Percentiles rank a stretch among this genome's conserved stretches.
These are phyloP conservation scores for Agrotis segetum DNA, from an alignment of 2,888 invertebrate genomes.

Conservation along the genomic window DNA sequence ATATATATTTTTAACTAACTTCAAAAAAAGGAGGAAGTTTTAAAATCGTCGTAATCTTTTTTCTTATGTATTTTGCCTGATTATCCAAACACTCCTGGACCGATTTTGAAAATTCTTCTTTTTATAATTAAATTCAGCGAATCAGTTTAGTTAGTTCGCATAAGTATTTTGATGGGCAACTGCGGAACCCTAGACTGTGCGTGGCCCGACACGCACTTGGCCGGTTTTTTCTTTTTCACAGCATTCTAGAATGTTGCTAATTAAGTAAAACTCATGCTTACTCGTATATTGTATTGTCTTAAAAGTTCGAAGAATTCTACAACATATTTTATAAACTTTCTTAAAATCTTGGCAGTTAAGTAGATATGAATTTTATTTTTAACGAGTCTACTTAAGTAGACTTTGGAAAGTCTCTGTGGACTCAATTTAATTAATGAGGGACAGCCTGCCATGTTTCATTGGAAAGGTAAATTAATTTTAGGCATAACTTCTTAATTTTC, in stretches of 20 bases:
- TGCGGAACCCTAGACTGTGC: no score
- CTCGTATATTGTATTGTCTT: conserved; percentile 3
- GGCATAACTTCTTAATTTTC: conserved; percentile 13
- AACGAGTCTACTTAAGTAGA: conserved; percentile 25
- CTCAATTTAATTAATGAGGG: conserved; percentile 39
- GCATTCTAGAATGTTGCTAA: conserved; percentile 3
- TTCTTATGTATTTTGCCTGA: no score
- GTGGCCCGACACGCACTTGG: no score
- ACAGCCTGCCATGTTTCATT: conserved; percentile 16
- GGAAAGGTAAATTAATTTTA: conserved; percentile 32
- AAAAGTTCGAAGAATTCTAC: conserved; percentile 3
- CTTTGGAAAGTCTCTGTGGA: conserved; percentile 22
- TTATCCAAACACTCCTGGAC: no score
- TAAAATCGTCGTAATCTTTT: no score
- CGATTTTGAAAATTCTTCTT: no score
- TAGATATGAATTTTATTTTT: conserved; percentile 16
- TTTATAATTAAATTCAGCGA: no score
- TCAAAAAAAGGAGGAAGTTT: no score
- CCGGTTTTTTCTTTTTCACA: not conserved
- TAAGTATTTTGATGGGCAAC: no score
- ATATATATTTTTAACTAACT: no score
- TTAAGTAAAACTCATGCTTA: not conserved
- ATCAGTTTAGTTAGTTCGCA: no score
- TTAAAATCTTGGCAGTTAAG: not conserved
- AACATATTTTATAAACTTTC: conserved; percentile 17